Conservation (phyloP, 2,797 vertebrate species). For the Hydrophis major region DNA sequence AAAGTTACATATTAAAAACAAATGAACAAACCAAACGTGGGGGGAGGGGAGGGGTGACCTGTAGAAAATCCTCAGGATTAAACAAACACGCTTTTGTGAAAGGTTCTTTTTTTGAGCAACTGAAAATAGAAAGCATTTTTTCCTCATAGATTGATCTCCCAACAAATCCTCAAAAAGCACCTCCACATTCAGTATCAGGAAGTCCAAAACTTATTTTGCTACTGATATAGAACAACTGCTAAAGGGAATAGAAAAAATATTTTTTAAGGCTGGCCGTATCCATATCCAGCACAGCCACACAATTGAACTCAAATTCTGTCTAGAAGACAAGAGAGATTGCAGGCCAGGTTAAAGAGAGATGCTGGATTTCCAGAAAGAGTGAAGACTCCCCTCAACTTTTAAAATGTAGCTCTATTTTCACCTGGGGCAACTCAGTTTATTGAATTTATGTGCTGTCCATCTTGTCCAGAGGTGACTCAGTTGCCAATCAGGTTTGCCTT, state of each 20-base stretch:
- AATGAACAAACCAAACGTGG: background rate
- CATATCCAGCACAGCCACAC: background rate
- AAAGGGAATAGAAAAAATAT: slow-evolving; percentile 1
- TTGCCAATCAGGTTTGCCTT: slow-evolving; percentile 14
- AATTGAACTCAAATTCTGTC: background rate
- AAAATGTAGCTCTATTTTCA: slow-evolving; percentile 1
- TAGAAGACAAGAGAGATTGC: background rate
- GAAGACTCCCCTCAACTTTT: background rate
- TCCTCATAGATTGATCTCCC: background rate
- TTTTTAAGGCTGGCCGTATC: background rate
- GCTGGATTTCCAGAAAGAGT: background rate
- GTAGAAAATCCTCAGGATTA: background rate
- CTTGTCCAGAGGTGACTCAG: background rate
- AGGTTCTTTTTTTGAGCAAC: background rate
- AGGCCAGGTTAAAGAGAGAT: background rate
- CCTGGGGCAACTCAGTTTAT: slow-evolving; percentile 7
- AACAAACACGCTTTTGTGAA: background rate
- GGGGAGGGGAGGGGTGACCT: background rate
- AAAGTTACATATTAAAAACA: slow-evolving; percentile 16
- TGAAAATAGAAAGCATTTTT: background rate
- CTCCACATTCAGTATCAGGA: slow-evolving; percentile 3
- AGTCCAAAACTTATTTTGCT: slow-evolving; percentile 16
- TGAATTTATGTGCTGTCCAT: background rate
- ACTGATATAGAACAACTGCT: background rate
- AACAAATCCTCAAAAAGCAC: background rate